These are phyloP conservation scores for Ectemnius lituratus DNA, from an alignment of 2,888 invertebrate species.

Conservation along the genomic window DNA sequence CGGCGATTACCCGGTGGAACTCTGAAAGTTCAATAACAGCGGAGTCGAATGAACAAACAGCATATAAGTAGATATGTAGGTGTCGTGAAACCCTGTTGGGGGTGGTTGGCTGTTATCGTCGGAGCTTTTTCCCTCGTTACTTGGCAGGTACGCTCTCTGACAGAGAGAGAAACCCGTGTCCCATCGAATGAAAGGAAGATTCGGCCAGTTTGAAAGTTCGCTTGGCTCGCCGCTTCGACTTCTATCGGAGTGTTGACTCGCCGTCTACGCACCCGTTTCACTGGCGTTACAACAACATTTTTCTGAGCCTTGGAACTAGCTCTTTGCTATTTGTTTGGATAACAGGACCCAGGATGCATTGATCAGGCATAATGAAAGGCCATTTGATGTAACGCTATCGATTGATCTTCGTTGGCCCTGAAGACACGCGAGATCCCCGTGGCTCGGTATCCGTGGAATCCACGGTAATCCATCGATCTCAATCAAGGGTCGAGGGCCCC, in stretches of 20 bases:
- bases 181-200: neutral
- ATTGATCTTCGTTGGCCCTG: neutral
- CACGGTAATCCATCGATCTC: slow-evolving; percentile 13
- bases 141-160: slow-evolving; percentile 39
- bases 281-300: too few relatives aligned
- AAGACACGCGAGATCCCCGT: neutral
- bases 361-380: slow-evolving; percentile 1
- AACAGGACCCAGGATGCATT: neutral
- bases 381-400: neutral
- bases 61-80: slow-evolving; percentile 24
- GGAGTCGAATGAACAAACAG: slow-evolving; percentile 60
- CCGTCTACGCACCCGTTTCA: too few relatives aligned
- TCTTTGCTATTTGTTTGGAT: too few relatives aligned
- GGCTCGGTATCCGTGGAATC: slow-evolving; percentile 9
- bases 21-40: slow-evolving; percentile 61
- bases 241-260: too few relatives aligned
- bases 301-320: too few relatives aligned
- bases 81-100: slow-evolving; percentile 9
- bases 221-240: too few relatives aligned
- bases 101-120: slow-evolving; percentile 43
- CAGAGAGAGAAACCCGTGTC: slow-evolving; percentile 20
- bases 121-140: slow-evolving; percentile 39
- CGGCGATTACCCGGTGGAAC: slow-evolving; percentile 52
- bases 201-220: neutral
- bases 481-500: neutral